Evolutionary conservation across 1,140 invertebrate species (phyloP).

Genomic region (Calosoma granatense): DNA sequence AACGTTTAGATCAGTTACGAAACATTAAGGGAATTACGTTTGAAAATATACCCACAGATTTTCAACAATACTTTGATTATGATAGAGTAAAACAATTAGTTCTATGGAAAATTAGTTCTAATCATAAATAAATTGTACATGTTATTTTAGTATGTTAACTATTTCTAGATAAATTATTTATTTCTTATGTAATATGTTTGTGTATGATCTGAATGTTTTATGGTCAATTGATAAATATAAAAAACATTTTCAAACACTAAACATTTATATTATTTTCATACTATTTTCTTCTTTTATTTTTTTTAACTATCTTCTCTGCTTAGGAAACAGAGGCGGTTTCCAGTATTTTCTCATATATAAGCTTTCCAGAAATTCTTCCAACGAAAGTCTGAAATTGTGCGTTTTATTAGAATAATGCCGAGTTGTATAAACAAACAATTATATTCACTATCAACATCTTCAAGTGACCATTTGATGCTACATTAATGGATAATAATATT

Average conservation of each 20-base stretch:
- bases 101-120: constrained; percentile 54
- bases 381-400: too few species aligned
- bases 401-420: too few species aligned
- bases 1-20: constrained; percentile 42
- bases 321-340: too few species aligned
- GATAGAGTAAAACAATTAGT: constrained; percentile 66
- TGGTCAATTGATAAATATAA: constrained; percentile 7
- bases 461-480: too few species aligned
- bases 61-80: constrained; percentile 75
- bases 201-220: not conserved
- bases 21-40: constrained; percentile 38
- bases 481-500: too few species aligned
- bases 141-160: constrained; percentile 6
- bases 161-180: constrained; percentile 3
- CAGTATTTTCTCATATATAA: too few species aligned
- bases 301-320: too few species aligned
- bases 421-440: too few species aligned
- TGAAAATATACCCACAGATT: constrained; percentile 55
- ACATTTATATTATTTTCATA: too few species aligned
- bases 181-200: not conserved
- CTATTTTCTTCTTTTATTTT: too few species aligned
- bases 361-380: too few species aligned
- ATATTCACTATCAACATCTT: too few species aligned
- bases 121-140: constrained; percentile 24
- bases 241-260: constrained; percentile 13